Base-by-base conservation (phyloP, 2,888 invertebrate species). In the Drosophila atripex region DNA sequence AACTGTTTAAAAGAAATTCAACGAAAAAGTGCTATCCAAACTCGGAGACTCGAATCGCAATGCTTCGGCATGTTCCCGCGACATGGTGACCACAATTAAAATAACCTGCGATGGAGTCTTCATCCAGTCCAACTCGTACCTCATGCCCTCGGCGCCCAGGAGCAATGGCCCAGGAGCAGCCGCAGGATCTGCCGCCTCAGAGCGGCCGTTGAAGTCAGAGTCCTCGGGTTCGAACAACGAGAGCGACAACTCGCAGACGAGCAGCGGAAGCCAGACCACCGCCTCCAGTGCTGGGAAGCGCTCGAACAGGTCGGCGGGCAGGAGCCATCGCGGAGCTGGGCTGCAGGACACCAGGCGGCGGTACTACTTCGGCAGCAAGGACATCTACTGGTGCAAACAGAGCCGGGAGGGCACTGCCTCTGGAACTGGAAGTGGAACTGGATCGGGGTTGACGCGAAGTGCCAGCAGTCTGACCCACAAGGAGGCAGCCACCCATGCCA, bases 31-130 rank as follows among this genome's bases (percentile, higher is more conserved):
- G 23, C 18, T 35, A 11, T n/a, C 9, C n/a, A 72, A 38, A 59
- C 41, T 28, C 18, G 1, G 2, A 18, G 11, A 60, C 54, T 25
- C 47, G 45, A 30, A 35, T 55, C 56, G 83, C 60, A 65, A 80
- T 77, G 82, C 68, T 60, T 23, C 46, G 21, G 18, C 59, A 16
- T 49, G 53, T 46, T 11, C 59, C 75, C 11, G 57, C 75, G 90
- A 76, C 75, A 91, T 91, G 91, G 91, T 91, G 87, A 91, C 91
- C 85, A 91, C 90, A 89, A 91, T 91, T 66, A 91, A 91, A 85
- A 91, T 91, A 79, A 91, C 91, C 72, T 91, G 91, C 84, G 91
- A 91, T 88, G 91, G 91, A 63, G 91, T 91, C 45, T 91, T 91
- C 82, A 91, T 91, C 84, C 91, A 91, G 88, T 89, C 91, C 64